phyloP scores from a whole-genome alignment of 1,140 invertebrate genomes.

The Reticulitermes speratus region DNA sequence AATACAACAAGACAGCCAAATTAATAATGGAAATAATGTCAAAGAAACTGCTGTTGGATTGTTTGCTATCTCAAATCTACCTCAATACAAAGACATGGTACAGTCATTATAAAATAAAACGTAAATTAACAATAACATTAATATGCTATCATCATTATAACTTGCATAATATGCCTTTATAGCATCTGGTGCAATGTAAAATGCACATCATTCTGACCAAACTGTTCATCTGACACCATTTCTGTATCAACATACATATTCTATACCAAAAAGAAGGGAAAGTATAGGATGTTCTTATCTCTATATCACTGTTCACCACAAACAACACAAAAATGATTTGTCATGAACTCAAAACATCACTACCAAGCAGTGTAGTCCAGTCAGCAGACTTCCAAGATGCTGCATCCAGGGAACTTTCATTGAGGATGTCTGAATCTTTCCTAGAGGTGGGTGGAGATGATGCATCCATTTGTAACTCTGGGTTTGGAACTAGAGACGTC shows the following conservation, averaged over 20 bases:
- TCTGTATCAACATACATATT: not conserved
- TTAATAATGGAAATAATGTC: no score
- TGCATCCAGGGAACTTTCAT: not conserved
- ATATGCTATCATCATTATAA: not conserved
- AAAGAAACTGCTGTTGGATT: no score
- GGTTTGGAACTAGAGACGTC: not conserved
- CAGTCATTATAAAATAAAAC: not conserved
- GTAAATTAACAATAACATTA: not conserved
- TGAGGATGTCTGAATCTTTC: not conserved
- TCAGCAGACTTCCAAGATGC: not conserved
- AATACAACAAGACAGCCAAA: no score
- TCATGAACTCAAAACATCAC: not conserved
- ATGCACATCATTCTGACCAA: not conserved
- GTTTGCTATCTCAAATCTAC: no score
- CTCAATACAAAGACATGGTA: no score
- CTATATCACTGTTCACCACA: not conserved
- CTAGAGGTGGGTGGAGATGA: not conserved
- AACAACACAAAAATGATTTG: not conserved
- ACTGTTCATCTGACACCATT: not conserved
- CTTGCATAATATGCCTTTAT: not conserved
- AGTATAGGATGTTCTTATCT: not conserved
- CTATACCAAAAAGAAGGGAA: not conserved
- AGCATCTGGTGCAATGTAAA: not conserved
- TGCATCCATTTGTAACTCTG: not conserved
- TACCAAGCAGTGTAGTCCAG: not conserved